Evolutionary conservation across 2,888 invertebrate species (phyloP), one percentile per base, ranked within the genome.

Genomic region (Tethea ocularis): DNA sequence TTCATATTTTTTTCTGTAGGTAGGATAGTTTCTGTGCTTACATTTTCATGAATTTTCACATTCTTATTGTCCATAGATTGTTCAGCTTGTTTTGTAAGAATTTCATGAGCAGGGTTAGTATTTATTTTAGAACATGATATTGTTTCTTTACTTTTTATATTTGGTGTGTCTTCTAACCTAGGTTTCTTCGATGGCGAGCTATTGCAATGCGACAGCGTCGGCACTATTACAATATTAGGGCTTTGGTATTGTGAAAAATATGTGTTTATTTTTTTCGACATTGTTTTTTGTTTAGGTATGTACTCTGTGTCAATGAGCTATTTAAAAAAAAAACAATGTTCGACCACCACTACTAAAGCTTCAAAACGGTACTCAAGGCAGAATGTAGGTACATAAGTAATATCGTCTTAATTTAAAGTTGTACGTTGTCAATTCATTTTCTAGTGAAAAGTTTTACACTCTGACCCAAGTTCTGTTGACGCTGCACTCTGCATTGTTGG

Each of bases 171-270:
- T 17, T 62, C 59, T 41, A 57, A 52, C 57, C 69, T 75, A 7
- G 51, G 36, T 60, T 68, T 70, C 60, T 75, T 71, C 10, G 60
- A 58, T 26, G 71, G 59, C 26, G 68, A 59, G 8, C 20, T 54
- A 22, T 61, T 64, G 56, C 57, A 51, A 38, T 58, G 62, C 1
- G 64, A 52, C 36, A 61, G 58, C 6, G 69, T 69, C 8, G 78
- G 75, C 54, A 77, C 66, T 61, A 82, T 76, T 15, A 77, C 66
- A 53, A 83, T 78, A 55, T 84, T 84, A 0, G 83, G 74, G 58
- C 77, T 79, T 52, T 64, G 54, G 51, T 77, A 72, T 46, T 68
- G 63, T 7, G 69, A 24, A 57, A 72, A 68, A 62, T 72, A 71
- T 0, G 51, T 26, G 26, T 26, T 5, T 26, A 7, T 51, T n/a